Conservation (phyloP, 2,113 vertebrate genomes). For the Oceanites oceanicus region DNA sequence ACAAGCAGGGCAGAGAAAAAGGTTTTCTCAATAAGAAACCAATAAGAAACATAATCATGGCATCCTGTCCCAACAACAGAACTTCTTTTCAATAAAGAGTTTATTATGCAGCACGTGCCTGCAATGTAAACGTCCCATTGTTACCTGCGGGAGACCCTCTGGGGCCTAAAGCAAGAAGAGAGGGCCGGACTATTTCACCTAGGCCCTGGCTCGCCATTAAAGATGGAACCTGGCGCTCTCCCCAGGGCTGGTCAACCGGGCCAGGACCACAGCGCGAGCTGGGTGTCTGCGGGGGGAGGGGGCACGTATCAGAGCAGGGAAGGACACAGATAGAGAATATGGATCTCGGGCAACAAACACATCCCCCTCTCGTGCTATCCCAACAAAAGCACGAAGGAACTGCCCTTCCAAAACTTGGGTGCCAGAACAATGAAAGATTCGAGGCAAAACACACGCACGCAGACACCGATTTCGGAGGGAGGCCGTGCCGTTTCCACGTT, state of each 20-base stretch:
- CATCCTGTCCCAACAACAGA: not conserved
- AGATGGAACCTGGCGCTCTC: not conserved
- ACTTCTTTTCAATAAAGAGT: not conserved
- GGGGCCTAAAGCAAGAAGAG: not conserved
- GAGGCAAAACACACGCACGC: not conserved
- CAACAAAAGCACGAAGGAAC: accelerated
- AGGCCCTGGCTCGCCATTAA: not conserved
- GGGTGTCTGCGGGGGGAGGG: not conserved
- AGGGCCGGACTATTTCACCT: not conserved
- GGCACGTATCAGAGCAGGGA: not conserved
- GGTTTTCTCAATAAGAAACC: not conserved
- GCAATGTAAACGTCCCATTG: not conserved
- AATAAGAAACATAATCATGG: not conserved
- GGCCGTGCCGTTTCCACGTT: not conserved
- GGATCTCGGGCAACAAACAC: not conserved
- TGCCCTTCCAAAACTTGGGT: not conserved
- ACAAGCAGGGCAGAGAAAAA: not conserved
- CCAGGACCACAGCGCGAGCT: accelerated
- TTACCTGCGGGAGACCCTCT: not conserved
- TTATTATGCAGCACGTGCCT: not conserved
- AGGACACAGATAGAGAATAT: not conserved
- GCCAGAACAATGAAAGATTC: not conserved
- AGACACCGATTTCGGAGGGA: accelerated
- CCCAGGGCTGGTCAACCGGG: not conserved
- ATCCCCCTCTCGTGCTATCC: not conserved